phyloP scores from a whole-genome alignment of 2,113 vertebrate genomes.

The Arizona elegans region DNA sequence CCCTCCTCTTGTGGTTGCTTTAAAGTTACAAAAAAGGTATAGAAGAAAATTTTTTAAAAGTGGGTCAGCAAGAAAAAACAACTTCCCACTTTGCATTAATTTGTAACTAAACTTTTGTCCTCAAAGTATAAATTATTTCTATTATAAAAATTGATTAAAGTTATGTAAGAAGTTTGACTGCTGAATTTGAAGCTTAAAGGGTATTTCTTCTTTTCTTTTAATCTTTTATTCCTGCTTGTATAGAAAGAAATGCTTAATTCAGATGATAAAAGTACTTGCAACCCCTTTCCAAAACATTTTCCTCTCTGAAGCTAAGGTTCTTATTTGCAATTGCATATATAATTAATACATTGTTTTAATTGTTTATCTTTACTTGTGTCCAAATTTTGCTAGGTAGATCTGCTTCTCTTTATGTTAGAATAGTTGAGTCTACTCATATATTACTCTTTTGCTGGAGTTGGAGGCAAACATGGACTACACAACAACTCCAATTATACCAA shows the following conservation, averaged over 20 bases:
- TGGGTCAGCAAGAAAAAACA: conserved; percentile 27
- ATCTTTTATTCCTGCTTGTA: conserved; percentile 47
- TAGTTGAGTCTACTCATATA: neutral
- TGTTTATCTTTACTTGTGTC: neutral
- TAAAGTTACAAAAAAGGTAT: conserved; percentile 25
- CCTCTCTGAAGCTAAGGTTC: neutral
- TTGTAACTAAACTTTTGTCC: conserved; percentile 71
- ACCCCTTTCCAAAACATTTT: neutral
- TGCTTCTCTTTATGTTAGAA: neutral
- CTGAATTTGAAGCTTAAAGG: conserved; percentile 8
- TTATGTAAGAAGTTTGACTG: conserved; percentile 47
- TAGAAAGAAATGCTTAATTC: conserved; percentile 24
- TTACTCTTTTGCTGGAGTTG: neutral
- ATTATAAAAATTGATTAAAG: conserved; percentile 66
- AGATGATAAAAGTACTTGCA: neutral
- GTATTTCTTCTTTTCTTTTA: conserved; percentile 7
- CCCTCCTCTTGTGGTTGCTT: conserved; percentile 13
- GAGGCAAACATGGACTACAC: neutral
- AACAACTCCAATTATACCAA: neutral
- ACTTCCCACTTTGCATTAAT: conserved; percentile 46
- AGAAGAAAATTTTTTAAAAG: conserved; percentile 33
- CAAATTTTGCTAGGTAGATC: neutral
- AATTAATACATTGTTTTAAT: neutral
- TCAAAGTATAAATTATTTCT: conserved; percentile 65
- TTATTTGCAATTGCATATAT: neutral